Base-by-base conservation (phyloP, 2,797 vertebrate genomes). In the Meriones psammophilus region DNA sequence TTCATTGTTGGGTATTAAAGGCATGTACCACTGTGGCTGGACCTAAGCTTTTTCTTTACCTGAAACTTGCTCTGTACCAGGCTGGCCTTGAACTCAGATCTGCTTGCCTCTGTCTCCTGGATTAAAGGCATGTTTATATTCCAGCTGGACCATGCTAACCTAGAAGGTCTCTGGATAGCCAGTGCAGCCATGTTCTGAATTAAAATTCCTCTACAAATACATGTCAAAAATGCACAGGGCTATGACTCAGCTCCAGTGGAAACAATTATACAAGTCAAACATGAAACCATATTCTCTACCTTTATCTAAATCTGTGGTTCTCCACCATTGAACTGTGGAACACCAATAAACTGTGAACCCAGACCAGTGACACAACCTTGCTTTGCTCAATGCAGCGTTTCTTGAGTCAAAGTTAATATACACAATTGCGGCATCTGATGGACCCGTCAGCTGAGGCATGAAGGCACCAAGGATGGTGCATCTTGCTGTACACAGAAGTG, bases 181-280 rank as follows among this genome's bases (percentile, higher is more conserved):
- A 50, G 50, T 8, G 50, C 8, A 50, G 50, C 50, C 50, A 50
- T 10, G 50, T 50, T 50, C 50, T 50, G 50, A 50, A 50, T 50
- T 50, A 50, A 50, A 50, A 50, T 50, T 50, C 50, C 50, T 50
- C 50, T 50, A 50, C 50, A 50, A 50, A 50, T 50, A 50, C 46
- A 8, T 39, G 18, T 14, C 74, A 58, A 60, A 68, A 80, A 80
- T 28, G 76, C 12, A 83, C 3, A 50, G 18, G 18, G 24, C 64
- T 93, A 20, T 24, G 66, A 88, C 0, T 83, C 58, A 20, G 33
- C 24, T 89, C 36, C 76, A 17, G 10, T 87, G 73, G 80, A 84
- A 96, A 68, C 46, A 60, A 62, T 93, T 87, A 10, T 18, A 30
- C 26, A 89, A 64, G 33, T 18, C 80, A 94, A 92, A 18, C 88